Percentiles rank a stretch among this genome's conserved stretches.
Evolutionary conservation across 2,888 invertebrate species (phyloP).

Genomic region (Arge pagana): DNA sequence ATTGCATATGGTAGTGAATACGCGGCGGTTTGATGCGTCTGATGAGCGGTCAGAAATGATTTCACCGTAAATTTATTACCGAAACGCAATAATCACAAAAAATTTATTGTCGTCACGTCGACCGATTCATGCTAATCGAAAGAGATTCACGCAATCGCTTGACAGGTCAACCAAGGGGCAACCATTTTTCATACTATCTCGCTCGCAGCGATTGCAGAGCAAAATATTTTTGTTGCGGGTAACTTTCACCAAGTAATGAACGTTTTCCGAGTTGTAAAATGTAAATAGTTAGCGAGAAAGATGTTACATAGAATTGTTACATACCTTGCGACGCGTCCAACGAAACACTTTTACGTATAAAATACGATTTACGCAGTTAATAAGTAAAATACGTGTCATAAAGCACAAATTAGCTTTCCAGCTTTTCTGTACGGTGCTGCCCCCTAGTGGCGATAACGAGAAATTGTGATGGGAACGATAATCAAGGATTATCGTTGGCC

Average conservation of each 20-base stretch:
- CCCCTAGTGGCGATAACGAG: conserved; percentile 31
- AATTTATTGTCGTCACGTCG: conserved; percentile 36
- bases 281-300: not conserved
- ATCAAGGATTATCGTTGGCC: not conserved
- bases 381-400: conserved; percentile 45
- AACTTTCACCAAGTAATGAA: not conserved
- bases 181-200: conserved; percentile 42
- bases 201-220: conserved; percentile 29
- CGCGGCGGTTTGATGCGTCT: not conserved
- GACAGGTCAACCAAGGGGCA: conserved; percentile 44
- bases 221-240: conserved; percentile 27
- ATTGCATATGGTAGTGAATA: conserved; percentile 13
- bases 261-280: not conserved
- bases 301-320: conserved; percentile 21
- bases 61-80: conserved; percentile 42
- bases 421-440: conserved; percentile 43
- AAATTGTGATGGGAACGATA: not conserved
- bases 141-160: conserved; percentile 36
- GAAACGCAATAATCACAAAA: conserved; percentile 30
- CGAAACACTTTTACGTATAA: conserved; percentile 33
- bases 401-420: conserved; percentile 42
- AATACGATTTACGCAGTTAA: conserved; percentile 48
- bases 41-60: conserved; percentile 14
- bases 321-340: conserved; percentile 36
- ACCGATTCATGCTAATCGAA: conserved; percentile 36